These are phyloP conservation scores for Electrophaes corylata DNA, from an alignment of 2,888 invertebrate genomes.

Conservation along the genomic window DNA sequence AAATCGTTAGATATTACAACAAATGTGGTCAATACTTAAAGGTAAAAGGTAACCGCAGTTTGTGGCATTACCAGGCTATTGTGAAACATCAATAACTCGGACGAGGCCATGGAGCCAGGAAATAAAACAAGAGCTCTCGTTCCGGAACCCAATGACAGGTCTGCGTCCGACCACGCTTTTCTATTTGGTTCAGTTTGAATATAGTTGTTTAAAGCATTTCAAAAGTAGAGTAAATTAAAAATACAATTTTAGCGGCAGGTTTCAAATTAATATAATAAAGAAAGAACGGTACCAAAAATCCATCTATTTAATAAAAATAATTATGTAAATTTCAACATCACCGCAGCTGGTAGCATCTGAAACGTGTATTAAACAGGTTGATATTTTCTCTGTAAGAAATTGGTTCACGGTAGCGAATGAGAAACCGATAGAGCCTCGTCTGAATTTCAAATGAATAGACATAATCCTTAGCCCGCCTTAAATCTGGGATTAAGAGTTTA, in stretches of 20 bases:
- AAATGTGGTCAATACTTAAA: not conserved
- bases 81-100: conserved; percentile 54
- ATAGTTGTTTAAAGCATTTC: conserved; percentile 10
- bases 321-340: not conserved
- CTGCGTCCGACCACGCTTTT: conserved; percentile 37
- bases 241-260: not conserved
- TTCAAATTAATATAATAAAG: no score
- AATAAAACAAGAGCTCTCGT: conserved; percentile 47
- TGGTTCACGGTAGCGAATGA: conserved; percentile 55
- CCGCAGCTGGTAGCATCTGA: conserved; percentile 1
- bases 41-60: conserved; percentile 39
- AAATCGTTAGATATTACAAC: not conserved
- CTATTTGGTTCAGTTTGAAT: conserved; percentile 17
- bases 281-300: no score
- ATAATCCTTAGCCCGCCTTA: conserved; percentile 57
- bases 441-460: conserved; percentile 68
- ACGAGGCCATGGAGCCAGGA: conserved; percentile 57
- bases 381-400: conserved; percentile 38
- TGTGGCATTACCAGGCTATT: conserved; percentile 41
- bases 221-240: not conserved
- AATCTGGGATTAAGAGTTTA: conserved; percentile 52
- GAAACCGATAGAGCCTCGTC: conserved; percentile 60
- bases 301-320: not conserved
- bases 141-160: conserved; percentile 61
- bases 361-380: not conserved